Conservation (phyloP, 2,113 vertebrate species). For the Mastomys natalensis region DNA sequence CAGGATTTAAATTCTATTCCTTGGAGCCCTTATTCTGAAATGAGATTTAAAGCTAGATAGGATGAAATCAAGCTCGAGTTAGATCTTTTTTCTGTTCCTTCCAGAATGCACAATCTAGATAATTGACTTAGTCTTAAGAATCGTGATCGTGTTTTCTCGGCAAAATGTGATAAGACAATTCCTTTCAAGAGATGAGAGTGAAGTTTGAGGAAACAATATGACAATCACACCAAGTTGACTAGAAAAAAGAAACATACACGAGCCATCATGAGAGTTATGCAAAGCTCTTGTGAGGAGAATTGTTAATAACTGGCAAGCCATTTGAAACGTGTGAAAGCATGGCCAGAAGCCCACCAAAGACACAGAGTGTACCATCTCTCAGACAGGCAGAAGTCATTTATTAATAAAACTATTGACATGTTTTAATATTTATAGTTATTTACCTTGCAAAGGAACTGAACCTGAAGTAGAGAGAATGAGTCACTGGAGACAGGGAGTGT, state of each 20-base stretch:
- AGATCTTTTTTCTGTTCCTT: slow-evolving; percentile 4
- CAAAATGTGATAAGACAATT: slow-evolving; percentile 14
- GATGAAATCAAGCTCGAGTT: not conserved
- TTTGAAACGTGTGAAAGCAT: not conserved
- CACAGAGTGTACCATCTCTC: not conserved
- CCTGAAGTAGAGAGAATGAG: slow-evolving; percentile 70
- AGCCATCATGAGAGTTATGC: not conserved
- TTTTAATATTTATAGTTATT: slow-evolving; percentile 83
- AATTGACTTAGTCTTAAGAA: slow-evolving; percentile 38
- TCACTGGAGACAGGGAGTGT: slow-evolving; percentile 68
- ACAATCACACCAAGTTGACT: not conserved
- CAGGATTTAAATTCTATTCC: not conserved
- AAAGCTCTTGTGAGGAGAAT: not conserved
- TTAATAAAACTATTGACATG: slow-evolving; percentile 84
- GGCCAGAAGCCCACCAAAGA: not conserved
- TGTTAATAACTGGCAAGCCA: not conserved
- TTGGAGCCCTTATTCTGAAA: not conserved
- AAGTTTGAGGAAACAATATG: not conserved
- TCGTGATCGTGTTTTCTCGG: not conserved
- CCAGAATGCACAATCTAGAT: not conserved
- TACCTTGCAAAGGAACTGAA: slow-evolving; percentile 83
- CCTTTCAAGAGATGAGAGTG: not conserved
- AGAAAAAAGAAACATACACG: not conserved
- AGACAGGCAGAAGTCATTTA: slow-evolving; percentile 76
- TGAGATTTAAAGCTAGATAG: slow-evolving; percentile 21